phyloP scores from a whole-genome alignment of 2,888 invertebrate genomes.

The Steinernema scapterisci region DNA sequence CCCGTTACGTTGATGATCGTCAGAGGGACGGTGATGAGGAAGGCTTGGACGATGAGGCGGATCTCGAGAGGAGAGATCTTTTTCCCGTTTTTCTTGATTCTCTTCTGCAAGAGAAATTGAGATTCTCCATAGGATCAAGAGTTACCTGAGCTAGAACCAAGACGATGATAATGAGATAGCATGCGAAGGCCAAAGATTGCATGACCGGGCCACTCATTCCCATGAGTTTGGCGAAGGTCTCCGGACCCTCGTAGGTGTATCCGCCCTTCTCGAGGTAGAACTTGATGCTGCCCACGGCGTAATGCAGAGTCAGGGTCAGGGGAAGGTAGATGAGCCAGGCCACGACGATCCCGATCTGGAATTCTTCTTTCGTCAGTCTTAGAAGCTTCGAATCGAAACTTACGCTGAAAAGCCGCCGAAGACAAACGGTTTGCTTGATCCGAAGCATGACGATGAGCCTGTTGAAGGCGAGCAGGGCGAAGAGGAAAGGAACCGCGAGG shows the following conservation, averaged over 20 bases:
- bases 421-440: neutral
- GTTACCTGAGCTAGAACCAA: neutral
- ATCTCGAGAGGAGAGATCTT: neutral
- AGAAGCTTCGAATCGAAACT: neutral
- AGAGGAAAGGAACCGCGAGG: neutral
- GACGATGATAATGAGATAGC: neutral
- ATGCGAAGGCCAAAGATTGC: neutral
- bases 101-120: neutral
- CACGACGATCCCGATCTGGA: neutral
- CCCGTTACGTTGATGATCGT: neutral
- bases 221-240: neutral
- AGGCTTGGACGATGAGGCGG: neutral
- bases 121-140: too few relatives aligned
- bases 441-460: slow-evolving; percentile 4
- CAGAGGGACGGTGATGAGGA: neutral
- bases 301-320: neutral
- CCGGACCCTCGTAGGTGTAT: neutral
- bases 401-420: neutral
- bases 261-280: neutral
- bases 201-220: neutral
- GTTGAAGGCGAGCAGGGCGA: neutral
- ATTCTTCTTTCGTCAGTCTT: neutral
- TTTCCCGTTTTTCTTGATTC: neutral
- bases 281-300: neutral
- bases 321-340: slow-evolving; percentile 1